phyloP scores from a whole-genome alignment of 2,888 invertebrate genomes.

The Cheilosia variabilis region DNA sequence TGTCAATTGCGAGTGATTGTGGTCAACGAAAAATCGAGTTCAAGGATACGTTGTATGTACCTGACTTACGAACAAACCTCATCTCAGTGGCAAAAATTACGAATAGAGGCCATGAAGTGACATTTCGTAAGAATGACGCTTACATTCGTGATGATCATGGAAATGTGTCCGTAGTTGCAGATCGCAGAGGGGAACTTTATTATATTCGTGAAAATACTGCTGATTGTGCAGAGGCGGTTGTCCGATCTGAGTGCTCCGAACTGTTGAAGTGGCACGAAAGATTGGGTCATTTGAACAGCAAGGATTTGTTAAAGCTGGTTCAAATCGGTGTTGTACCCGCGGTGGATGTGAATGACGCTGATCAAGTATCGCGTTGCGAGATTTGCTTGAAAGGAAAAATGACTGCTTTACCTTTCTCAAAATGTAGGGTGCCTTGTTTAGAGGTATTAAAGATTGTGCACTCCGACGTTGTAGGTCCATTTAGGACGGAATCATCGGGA shows the following conservation, averaged over 20 bases:
- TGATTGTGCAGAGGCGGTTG: constrained; percentile 38
- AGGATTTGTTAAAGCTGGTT: constrained; percentile 45
- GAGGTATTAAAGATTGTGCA: constrained; percentile 53
- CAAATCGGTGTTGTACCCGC: constrained; percentile 36
- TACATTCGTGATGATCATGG: constrained; percentile 38
- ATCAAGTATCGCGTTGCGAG: constrained; percentile 38
- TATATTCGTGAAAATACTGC: constrained; percentile 37
- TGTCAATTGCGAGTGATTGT: constrained; percentile 23
- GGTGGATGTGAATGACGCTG: constrained; percentile 3
- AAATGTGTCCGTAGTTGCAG: constrained; percentile 35
- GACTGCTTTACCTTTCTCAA: constrained; percentile 44
- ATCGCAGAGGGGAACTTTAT: constrained; percentile 55
- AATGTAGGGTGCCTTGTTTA: constrained; percentile 22
- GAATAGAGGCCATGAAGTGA: constrained; percentile 54
- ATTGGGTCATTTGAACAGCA: constrained; percentile 49
- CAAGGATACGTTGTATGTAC: constrained; percentile 54
- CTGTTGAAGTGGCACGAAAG: constrained; percentile 62
- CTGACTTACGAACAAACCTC: constrained; percentile 54
- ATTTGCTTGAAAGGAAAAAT: constrained; percentile 54
- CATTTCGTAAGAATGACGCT: constrained; percentile 43
- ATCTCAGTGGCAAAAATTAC: constrained; percentile 62
- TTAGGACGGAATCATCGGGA: constrained; percentile 33
- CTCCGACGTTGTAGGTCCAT: constrained; percentile 54
- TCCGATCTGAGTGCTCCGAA: constrained; percentile 65
- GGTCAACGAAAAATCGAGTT: constrained; percentile 45